phyloP scores from a whole-genome alignment of 1,140 invertebrate species.

The Mesaphorura yosii region DNA sequence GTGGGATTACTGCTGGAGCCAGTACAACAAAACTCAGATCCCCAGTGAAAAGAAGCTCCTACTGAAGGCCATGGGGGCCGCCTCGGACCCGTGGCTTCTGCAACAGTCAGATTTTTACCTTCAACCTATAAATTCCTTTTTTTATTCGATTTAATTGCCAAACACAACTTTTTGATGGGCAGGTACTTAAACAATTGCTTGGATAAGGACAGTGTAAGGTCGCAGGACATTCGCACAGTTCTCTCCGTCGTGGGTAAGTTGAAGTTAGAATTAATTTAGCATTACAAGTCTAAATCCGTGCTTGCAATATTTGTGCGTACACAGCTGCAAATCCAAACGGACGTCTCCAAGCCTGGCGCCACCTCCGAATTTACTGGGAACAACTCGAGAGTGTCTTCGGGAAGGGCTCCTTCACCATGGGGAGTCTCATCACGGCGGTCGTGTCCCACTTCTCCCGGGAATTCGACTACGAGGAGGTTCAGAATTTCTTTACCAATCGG shows the following conservation, averaged over 20 bases:
- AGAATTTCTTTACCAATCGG: slow-evolving; percentile 52
- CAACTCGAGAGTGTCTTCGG: slow-evolving; percentile 52
- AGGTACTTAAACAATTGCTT: slow-evolving; percentile 53
- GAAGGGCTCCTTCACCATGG: slow-evolving; percentile 54
- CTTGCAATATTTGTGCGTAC: too few species aligned
- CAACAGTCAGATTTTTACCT: slow-evolving; percentile 44
- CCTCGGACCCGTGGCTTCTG: slow-evolving; percentile 58
- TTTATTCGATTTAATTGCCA: neutral
- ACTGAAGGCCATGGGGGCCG: slow-evolving; percentile 54
- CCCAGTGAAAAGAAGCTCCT: slow-evolving; percentile 56
- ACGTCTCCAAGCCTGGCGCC: slow-evolving; percentile 59
- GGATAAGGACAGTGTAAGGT: slow-evolving; percentile 51
- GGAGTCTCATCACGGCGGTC: slow-evolving; percentile 53
- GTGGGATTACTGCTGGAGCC: slow-evolving; percentile 62
- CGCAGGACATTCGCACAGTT: slow-evolving; percentile 56
- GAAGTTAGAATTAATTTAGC: too few species aligned
- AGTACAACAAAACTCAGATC: slow-evolving; percentile 52
- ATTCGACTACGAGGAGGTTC: slow-evolving; percentile 59
- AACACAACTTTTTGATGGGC: slow-evolving; percentile 6
- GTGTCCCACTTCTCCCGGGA: slow-evolving; percentile 56
- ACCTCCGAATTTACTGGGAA: slow-evolving; percentile 60
- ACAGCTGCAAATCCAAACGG: slow-evolving; percentile 56
- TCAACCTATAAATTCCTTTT: neutral
- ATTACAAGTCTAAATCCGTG: too few species aligned
- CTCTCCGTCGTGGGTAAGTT: slow-evolving; percentile 54